Evolutionary conservation across 2,113 vertebrate genomes (phyloP), one percentile per base, ranked within the genome.

Genomic region (Mormyrus lacerda): DNA sequence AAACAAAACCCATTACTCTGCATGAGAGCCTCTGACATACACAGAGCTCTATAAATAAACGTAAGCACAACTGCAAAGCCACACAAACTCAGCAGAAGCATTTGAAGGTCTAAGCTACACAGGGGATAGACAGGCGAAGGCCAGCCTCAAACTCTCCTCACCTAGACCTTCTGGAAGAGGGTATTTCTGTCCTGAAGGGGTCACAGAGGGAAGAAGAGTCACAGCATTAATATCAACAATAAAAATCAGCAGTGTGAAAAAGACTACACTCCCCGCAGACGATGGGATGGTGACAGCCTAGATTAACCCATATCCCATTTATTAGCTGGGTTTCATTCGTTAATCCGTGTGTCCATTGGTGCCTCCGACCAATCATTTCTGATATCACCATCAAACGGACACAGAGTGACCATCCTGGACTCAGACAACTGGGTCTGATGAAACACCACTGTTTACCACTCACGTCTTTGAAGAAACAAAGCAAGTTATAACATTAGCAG

Each of bases 161-260:
- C 94, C 94, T 88, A 90, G 85, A 90, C 93, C 92, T 89, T 93
- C 94, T n/a, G 88, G 91, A 48, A 94, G 91, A 89, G 93, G 90
- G 91, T 94, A 85, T 92, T 93, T 94, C 89, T 94, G 94, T 87
- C 95, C 95, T 95, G 87, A 91, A 44, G 85, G 47, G 2, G 92
- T 90, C 5, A 58, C 61, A 86, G 10, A 44, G 48, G 87, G 82
- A 19, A 69, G 69, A 86, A 51, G 83, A 89, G 79, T 69, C 42
- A 69, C 31, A 92, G 90, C 42, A 87, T 90, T 50, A 90, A 87
- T 76, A 48, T 19, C 3, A 3, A 47, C 31, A 53, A 21, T 5
- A 39, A 31, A 42, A 24, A 3, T 24, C 8, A 51, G 73, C 48
- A 35, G 24, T 19, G 48, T 1, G 17, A 35, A 42, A 24, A 24